Evolutionary conservation across 2,113 vertebrate species (phyloP).

Genomic region (Procavia capensis): DNA sequence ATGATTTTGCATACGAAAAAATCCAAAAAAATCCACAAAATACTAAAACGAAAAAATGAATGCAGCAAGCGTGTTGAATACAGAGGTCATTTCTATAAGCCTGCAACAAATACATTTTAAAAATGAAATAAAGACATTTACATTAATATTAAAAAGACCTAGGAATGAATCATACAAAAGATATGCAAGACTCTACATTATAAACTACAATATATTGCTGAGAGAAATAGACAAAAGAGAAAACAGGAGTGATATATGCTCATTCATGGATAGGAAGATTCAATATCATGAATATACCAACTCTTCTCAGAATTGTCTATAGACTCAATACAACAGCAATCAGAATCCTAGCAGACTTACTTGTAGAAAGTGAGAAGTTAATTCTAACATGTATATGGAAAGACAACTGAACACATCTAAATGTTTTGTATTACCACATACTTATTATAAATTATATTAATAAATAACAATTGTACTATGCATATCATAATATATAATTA

Average conservation of each 20-base stretch:
- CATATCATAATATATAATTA: no score
- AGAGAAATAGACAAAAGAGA: neutral
- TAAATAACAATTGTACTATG: no score
- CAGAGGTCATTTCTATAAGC: neutral
- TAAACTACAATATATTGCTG: neutral
- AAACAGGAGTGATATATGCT: neutral
- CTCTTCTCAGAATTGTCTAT: neutral
- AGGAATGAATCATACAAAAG: neutral
- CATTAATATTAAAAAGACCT: neutral
- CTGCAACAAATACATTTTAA: neutral
- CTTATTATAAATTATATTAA: neutral
- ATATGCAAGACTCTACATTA: neutral
- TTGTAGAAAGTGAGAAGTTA: neutral
- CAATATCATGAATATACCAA: neutral
- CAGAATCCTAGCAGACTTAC: neutral
- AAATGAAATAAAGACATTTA: constrained; percentile 41
- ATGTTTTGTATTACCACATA: neutral
- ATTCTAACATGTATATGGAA: constrained; percentile 27
- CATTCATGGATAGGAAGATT: neutral
- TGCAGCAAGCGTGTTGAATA: neutral
- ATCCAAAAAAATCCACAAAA: neutral
- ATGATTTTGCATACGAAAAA: no score
- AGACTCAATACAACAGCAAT: neutral
- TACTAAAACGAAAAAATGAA: neutral
- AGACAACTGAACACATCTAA: neutral